Evolutionary conservation across 2,888 invertebrate genomes (phyloP).

Genomic region (Chaitophorus viminalis): DNA sequence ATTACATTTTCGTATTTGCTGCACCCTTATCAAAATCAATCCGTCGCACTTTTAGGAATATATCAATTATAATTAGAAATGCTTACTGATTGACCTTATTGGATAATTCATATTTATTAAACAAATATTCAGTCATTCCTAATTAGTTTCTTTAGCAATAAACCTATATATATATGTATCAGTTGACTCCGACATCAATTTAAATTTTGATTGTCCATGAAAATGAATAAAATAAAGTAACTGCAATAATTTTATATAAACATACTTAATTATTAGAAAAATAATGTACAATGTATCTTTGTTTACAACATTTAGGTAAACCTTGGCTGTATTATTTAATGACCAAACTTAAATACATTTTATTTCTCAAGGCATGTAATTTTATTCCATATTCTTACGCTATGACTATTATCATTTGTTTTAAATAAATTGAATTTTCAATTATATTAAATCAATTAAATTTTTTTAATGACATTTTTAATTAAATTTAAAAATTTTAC

Average conservation of each 20-base stretch:
- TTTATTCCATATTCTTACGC: background rate
- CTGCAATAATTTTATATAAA: background rate
- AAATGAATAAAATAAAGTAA: too few relatives aligned
- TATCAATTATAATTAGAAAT: conserved; percentile 24
- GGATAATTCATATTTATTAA: conserved; percentile 1
- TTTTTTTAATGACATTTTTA: background rate
- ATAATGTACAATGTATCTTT: background rate
- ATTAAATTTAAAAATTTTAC: background rate
- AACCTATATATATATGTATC: too few relatives aligned
- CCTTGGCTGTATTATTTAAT: background rate
- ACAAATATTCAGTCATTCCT: background rate
- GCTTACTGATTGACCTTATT: conserved; percentile 1
- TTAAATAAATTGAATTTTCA: background rate
- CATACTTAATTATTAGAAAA: background rate
- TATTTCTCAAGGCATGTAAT: background rate
- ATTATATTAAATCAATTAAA: background rate
- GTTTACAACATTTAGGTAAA: background rate
- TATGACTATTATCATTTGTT: background rate
- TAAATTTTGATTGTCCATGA: too few relatives aligned
- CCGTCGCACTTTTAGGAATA: conserved; percentile 52
- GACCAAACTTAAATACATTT: background rate
- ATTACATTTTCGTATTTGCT: conserved; percentile 47
- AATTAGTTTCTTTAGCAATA: background rate
- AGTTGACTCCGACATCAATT: too few relatives aligned
- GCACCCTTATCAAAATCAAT: conserved; percentile 61